Percentiles rank a stretch among this genome's conserved stretches.
These are phyloP conservation scores for Strongylocentrotus purpuratus DNA, from an alignment of 35 echinoderm and acorn worm genomes.

Conservation along the genomic window DNA sequence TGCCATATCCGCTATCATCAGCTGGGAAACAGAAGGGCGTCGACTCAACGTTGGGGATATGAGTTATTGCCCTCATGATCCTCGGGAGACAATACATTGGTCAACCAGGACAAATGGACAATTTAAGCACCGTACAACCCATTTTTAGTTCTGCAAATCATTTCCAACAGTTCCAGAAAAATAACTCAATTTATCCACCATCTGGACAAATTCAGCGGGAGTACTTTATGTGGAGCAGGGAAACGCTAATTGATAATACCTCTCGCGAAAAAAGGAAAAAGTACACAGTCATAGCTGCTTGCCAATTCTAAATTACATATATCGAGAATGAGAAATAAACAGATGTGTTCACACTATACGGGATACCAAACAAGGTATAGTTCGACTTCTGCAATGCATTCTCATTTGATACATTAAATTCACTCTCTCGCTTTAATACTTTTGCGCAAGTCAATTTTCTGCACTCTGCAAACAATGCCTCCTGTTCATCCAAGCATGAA, in stretches of 20 bases:
- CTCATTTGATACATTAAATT: no score
- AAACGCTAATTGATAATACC: neutral
- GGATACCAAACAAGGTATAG: no score
- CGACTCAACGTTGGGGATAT: neutral
- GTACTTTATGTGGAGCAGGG: no score
- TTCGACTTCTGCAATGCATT: no score
- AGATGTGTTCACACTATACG: no score
- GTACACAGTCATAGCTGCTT: neutral
- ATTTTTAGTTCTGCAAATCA: neutral
- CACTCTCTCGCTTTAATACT: no score
- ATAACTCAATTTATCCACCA: neutral
- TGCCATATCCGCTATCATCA: neutral
- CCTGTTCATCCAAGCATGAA: no score
- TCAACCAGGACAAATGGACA: neutral
- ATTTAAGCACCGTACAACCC: neutral
- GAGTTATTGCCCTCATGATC: neutral
- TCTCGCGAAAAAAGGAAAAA: neutral
- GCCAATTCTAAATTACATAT: neutral
- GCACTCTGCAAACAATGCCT: no score
- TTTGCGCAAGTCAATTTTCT: no score
- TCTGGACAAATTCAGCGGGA: neutral
- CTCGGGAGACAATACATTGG: neutral
- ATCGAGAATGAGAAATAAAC: no score
- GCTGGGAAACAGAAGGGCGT: neutral
- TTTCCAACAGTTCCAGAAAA: neutral